These are phyloP conservation scores for Drosophila nigricruria DNA, from an alignment of 2,888 invertebrate genomes.

Conservation along the genomic window DNA sequence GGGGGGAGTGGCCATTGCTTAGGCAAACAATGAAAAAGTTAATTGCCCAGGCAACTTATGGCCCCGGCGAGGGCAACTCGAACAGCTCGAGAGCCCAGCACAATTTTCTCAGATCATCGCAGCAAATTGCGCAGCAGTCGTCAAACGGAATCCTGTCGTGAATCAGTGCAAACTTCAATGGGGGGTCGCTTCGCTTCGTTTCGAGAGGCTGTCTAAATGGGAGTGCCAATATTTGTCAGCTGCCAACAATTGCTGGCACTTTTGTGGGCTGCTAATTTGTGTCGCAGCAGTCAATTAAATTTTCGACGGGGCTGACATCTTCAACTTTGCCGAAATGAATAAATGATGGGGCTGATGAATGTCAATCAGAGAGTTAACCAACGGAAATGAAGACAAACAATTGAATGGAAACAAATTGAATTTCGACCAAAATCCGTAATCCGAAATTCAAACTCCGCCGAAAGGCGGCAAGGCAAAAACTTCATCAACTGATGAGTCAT, in stretches of 20 bases:
- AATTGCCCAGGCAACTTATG: constrained; percentile 61
- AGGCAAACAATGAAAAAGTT: constrained; percentile 69
- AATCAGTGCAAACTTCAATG: constrained; percentile 30
- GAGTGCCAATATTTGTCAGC: constrained; percentile 60
- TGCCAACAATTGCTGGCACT: constrained; percentile 57
- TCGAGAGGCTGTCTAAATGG: constrained; percentile 40
- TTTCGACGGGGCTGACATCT: constrained; percentile 33
- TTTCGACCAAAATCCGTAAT: constrained; percentile 17
- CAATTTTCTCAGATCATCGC: constrained; percentile 30
- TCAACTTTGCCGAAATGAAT: constrained; percentile 72
- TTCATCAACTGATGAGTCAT: constrained; percentile 61
- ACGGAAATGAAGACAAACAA: constrained; percentile 79
- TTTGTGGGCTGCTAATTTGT: constrained; percentile 59
- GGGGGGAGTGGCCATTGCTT: background rate
- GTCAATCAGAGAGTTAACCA: constrained; percentile 77
- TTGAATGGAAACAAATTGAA: constrained; percentile 55
- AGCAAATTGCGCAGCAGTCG: constrained; percentile 46
- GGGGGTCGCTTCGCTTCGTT: background rate
- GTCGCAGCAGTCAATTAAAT: constrained; percentile 61
- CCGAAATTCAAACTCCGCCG: background rate
- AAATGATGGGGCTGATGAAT: constrained; percentile 78
- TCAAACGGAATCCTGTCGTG: constrained; percentile 25
- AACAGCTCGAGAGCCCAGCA: constrained; percentile 1
- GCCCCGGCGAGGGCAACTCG: constrained; percentile 51
- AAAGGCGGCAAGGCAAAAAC: constrained; percentile 27